phyloP scores from a whole-genome alignment of 2,888 invertebrate genomes.

The Flexamia atlantica region DNA sequence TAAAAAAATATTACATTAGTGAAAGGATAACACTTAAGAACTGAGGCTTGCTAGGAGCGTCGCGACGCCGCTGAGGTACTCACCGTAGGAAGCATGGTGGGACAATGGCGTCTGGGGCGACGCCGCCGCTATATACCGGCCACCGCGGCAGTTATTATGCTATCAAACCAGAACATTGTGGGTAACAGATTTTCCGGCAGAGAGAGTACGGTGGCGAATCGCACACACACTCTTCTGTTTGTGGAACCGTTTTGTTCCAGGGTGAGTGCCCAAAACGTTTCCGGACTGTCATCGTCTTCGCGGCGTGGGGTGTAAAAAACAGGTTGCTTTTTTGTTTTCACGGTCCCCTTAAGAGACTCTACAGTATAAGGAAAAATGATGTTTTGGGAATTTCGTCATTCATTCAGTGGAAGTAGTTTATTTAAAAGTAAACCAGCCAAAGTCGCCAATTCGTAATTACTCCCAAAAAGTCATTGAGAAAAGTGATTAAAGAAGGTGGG shows the following conservation, averaged over 20 bases:
- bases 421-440: too few relatives aligned
- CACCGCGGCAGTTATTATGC: conserved; percentile 41
- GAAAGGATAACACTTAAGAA: too few relatives aligned
- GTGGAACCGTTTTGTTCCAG: conserved; percentile 16
- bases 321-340: too few relatives aligned
- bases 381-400: too few relatives aligned
- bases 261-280: background rate
- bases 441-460: too few relatives aligned
- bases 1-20: too few relatives aligned
- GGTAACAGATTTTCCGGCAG: conserved; percentile 45
- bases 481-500: too few relatives aligned
- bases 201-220: conserved; percentile 47
- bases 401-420: too few relatives aligned
- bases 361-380: too few relatives aligned
- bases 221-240: conserved; percentile 32
- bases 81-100: conserved; percentile 43
- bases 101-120: background rate
- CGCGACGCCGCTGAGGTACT: background rate
- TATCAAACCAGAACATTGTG: conserved; percentile 51
- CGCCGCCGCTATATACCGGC: conserved; percentile 26
- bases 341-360: too few relatives aligned
- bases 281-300: background rate
- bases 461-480: too few relatives aligned
- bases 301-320: background rate
- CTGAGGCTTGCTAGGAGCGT: too few relatives aligned